Conservation (phyloP, 1,140 invertebrate genomes). For the Papilio helenus region DNA sequence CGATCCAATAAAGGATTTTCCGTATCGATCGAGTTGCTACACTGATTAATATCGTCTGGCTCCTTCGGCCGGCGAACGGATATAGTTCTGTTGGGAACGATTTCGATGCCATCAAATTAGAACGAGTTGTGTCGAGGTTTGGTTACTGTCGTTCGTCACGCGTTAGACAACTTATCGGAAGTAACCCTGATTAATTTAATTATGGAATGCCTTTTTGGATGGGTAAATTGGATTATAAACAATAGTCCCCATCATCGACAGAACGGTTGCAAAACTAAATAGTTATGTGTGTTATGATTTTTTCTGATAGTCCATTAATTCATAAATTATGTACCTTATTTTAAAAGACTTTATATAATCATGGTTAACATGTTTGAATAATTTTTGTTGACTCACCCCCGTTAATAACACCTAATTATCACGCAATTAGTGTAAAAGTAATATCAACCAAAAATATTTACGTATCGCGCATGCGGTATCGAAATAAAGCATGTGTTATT, state of each 20-base stretch:
- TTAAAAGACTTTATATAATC: neutral
- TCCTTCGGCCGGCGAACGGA: constrained; percentile 39
- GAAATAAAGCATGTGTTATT: constrained; percentile 6
- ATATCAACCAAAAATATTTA: neutral
- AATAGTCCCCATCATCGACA: neutral
- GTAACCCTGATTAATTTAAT: constrained; percentile 33
- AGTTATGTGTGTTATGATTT: neutral
- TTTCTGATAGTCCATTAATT: neutral
- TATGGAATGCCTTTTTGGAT: neutral
- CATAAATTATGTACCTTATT: neutral
- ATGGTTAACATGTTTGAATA: neutral
- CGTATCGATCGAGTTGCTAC: constrained; percentile 42
- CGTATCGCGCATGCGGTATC: neutral
- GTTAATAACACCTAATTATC: constrained; percentile 18
- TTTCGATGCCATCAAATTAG: constrained; percentile 51
- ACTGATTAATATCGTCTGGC: constrained; percentile 47
- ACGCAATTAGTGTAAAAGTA: constrained; percentile 2
- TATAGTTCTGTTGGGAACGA: constrained; percentile 43
- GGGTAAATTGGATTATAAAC: neutral
- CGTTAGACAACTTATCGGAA: constrained; percentile 27
- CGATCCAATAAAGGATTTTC: constrained; percentile 45
- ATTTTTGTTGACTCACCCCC: neutral
- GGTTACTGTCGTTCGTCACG: constrained; percentile 54
- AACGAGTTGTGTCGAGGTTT: constrained; percentile 50
- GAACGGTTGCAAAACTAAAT: neutral